These are phyloP conservation scores for Thamnophis elegans DNA, from an alignment of 2,797 vertebrate species.

Conservation along the genomic window DNA sequence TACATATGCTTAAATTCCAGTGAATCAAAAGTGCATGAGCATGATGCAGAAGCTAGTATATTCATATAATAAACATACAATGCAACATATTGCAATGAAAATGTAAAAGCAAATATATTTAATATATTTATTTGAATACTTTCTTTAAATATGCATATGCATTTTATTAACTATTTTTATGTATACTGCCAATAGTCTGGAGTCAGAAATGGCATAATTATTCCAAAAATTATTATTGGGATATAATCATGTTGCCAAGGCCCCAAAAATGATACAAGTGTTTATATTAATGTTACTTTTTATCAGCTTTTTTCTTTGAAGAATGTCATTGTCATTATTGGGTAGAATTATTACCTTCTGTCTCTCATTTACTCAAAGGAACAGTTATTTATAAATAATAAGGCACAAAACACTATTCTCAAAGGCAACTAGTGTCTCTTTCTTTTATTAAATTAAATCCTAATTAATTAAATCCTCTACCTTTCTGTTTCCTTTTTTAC, in stretches of 20 bases:
- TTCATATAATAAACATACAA: constrained; percentile 31
- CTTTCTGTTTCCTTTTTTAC: background rate
- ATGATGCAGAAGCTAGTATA: constrained; percentile 35
- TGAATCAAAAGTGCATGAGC: background rate
- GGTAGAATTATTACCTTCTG: background rate
- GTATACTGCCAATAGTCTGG: fast-evolving
- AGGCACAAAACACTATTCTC: background rate
- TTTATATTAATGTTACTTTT: background rate
- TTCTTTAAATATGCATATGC: constrained; percentile 7
- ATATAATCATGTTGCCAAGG: background rate
- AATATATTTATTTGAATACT: constrained; percentile 31
- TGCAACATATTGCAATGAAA: constrained; percentile 19
- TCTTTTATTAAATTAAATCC: background rate
- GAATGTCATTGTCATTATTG: background rate
- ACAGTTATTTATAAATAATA: background rate
- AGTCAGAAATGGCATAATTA: background rate
- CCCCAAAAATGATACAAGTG: background rate
- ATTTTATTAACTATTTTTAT: constrained; percentile 1
- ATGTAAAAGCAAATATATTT: constrained; percentile 8
- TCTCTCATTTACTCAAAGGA: background rate
- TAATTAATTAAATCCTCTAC: background rate
- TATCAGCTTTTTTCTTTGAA: background rate
- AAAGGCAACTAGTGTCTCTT: background rate
- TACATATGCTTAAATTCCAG: background rate
- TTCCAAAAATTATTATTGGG: background rate